Percentiles rank a stretch among this genome's conserved stretches.
phyloP scores from a whole-genome alignment of 2,797 vertebrate genomes.

The Squalus acanthias region DNA sequence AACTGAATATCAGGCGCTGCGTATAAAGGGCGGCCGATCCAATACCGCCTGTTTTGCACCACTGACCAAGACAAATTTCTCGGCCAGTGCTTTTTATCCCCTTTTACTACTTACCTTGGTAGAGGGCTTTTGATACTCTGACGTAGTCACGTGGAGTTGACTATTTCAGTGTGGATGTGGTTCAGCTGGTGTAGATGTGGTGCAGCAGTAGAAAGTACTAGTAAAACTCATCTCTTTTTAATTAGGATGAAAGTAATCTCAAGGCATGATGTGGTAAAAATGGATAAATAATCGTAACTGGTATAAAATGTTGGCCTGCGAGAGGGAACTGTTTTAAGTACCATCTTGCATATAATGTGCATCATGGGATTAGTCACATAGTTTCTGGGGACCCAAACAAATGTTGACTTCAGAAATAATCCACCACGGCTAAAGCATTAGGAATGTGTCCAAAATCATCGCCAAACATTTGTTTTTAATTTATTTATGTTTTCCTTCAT shows the following conservation, averaged over 20 bases:
- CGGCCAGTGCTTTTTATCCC: neutral
- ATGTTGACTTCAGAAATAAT: neutral
- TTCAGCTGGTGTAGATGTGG: neutral
- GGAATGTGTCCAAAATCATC: neutral
- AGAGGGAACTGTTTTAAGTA: neutral
- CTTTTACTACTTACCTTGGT: neutral
- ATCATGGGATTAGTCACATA: neutral
- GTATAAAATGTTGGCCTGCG: neutral
- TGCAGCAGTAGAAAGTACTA: neutral
- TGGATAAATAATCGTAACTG: neutral
- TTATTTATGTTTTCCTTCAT: neutral
- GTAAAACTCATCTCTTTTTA: neutral
- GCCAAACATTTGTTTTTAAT: neutral
- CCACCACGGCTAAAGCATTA: neutral
- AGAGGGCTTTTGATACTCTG: neutral
- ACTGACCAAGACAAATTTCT: too few relatives aligned
- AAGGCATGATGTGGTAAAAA: neutral
- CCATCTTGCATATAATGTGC: neutral
- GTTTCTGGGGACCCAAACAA: neutral
- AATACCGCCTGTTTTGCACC: too few relatives aligned
- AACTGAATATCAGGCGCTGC: too few relatives aligned
- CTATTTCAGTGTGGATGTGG: neutral
- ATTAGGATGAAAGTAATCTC: neutral
- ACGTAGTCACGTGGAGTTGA: neutral
- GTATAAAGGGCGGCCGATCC: too few relatives aligned